These are phyloP conservation scores for silkworm (Bombyx mori) DNA, from an alignment of 1,140 invertebrate genomes.

Conservation along the genomic window ASM3026992v2 NC_085115.1:6749501-6750000, in stretches of 20 bases:
- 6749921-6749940: constrained; percentile 1
- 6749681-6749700: constrained; percentile 56
- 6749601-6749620: constrained; percentile 33
- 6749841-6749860: constrained; percentile 14
- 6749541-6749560: too few species aligned
- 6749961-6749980: constrained; percentile 41
- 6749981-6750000: constrained; percentile 51
- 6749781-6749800: constrained; percentile 34
- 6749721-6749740: constrained; percentile 38
- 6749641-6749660: constrained; percentile 52
- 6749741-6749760: constrained; percentile 41
- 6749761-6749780: constrained; percentile 31
- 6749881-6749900: constrained; percentile 50
- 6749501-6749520: too few species aligned
- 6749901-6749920: constrained; percentile 40
- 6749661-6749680: constrained; percentile 51
- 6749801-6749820: constrained; percentile 8
- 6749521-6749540: too few species aligned
- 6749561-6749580: too few species aligned
- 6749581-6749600: not conserved
- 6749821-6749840: not conserved
- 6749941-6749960: not conserved
- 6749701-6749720: constrained; percentile 16
- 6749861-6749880: constrained; percentile 42
- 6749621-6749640: constrained; percentile 33